These are phyloP conservation scores for Bubalus kerabau DNA, from an alignment of 2,113 vertebrate species.

Conservation along the genomic window DNA sequence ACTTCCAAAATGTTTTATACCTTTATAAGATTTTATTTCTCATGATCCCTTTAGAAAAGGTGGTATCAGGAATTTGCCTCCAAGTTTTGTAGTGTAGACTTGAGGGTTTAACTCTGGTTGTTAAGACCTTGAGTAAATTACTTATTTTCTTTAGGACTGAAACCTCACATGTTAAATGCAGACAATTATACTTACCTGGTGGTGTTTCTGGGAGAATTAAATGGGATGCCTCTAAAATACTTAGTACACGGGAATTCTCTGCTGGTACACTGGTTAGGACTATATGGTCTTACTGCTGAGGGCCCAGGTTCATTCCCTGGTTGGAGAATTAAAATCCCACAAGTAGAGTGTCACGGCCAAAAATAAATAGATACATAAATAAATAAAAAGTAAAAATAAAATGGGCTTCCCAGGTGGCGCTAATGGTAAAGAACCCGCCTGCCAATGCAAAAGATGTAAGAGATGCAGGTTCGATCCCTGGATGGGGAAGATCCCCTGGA, in stretches of 20 bases:
- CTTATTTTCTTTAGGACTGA: neutral
- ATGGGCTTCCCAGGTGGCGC: neutral
- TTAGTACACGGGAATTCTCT: neutral
- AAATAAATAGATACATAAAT: neutral
- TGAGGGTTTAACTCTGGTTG: neutral
- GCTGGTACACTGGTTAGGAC: neutral
- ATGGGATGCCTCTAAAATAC: neutral
- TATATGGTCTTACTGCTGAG: neutral
- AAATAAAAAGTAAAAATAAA: neutral
- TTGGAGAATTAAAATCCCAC: neutral
- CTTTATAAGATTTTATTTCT: neutral
- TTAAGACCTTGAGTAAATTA: neutral
- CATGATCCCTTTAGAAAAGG: neutral
- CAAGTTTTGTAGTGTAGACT: neutral
- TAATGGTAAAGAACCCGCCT: neutral
- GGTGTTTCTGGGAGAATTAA: neutral
- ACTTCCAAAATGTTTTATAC: neutral
- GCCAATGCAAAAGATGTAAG: neutral
- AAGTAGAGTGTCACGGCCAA: neutral
- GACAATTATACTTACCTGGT: neutral
- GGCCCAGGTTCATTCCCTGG: neutral
- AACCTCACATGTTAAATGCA: neutral
- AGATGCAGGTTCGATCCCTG: neutral
- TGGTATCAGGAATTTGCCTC: neutral
- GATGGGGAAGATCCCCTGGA: neutral